A percentile compares a stretch with the other conserved stretches of the same genome.
Evolutionary conservation across 2,797 vertebrate species (phyloP).

Genomic region (Acestrorhynchus altus): DNA sequence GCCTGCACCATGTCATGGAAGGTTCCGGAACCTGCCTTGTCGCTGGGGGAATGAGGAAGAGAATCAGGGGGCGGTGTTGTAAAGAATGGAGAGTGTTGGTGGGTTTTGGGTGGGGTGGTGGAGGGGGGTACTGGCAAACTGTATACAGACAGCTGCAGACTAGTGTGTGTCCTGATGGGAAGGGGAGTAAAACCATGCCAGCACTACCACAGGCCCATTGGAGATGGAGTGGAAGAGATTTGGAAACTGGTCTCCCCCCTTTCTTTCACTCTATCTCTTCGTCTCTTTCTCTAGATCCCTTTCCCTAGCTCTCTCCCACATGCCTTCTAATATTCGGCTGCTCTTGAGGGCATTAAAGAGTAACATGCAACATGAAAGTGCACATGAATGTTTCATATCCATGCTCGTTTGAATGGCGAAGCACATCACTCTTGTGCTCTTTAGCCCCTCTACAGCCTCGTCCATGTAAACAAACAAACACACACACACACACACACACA

Average conservation of each 20-base stretch:
- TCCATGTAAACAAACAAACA: conserved; percentile 1
- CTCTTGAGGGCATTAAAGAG: conserved; percentile 64
- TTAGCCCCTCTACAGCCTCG: not conserved
- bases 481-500: conserved; percentile 3
- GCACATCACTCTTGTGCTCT: conserved; percentile 13
- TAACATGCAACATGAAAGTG: conserved; percentile 58
- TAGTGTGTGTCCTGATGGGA: conserved; percentile 73
- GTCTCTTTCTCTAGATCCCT: conserved; percentile 49
- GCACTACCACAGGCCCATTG: conserved; percentile 50
- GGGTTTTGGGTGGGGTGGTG: not conserved
- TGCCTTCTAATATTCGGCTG: conserved; percentile 61
- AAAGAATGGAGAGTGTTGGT: not conserved
- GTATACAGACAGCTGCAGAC: conserved; percentile 79
- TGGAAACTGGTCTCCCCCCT: conserved; percentile 30
- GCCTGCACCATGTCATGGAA: conserved; percentile 67
- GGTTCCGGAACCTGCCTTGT: conserved; percentile 54
- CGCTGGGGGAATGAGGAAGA: conserved; percentile 36
- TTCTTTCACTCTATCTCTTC: conserved; percentile 48
- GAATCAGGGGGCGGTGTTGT: conserved; percentile 18
- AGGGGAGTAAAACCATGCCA: conserved; percentile 64
- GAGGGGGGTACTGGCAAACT: conserved; percentile 65
- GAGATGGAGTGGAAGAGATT: conserved; percentile 52
- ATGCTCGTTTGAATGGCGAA: conserved; percentile 39
- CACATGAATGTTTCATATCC: conserved; percentile 58
- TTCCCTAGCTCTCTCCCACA: conserved; percentile 55